Evolutionary conservation across 2,888 invertebrate genomes (phyloP).

Genomic region (Chrysotoxum bicinctum): DNA sequence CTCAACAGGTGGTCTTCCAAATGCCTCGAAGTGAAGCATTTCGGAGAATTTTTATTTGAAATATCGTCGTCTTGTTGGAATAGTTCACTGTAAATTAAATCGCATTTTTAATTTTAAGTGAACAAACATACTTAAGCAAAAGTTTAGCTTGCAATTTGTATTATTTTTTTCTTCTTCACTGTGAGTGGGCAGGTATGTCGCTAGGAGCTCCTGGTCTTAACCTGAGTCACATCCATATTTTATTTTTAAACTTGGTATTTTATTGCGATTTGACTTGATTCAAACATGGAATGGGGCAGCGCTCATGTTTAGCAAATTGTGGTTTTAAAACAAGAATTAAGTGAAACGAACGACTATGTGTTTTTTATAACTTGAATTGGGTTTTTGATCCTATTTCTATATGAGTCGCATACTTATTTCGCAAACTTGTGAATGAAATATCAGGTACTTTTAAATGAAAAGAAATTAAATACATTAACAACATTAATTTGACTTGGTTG

Average conservation of each 20-base stretch:
- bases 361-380: too few relatives aligned
- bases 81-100: not conserved
- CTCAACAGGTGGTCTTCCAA: slow-evolving; percentile 68
- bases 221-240: slow-evolving; percentile 70
- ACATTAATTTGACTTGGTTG: too few relatives aligned
- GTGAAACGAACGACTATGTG: not conserved
- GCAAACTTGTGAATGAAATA: too few relatives aligned
- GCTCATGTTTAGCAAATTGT: not conserved
- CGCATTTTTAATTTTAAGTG: not conserved
- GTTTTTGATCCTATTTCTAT: too few relatives aligned
- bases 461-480: too few relatives aligned
- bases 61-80: not conserved
- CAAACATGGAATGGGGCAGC: not conserved
- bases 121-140: not conserved
- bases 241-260: slow-evolving; percentile 31
- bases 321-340: not conserved
- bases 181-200: slow-evolving; percentile 53
- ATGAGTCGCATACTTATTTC: too few relatives aligned
- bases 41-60: not conserved
- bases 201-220: slow-evolving; percentile 72
- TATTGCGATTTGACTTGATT: not conserved
- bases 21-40: slow-evolving; percentile 34
- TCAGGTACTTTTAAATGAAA: too few relatives aligned
- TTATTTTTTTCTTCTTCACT: not conserved
- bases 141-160: not conserved